These are phyloP conservation scores for Micropterix aruncella DNA, from an alignment of 2,888 invertebrate genomes.

Conservation along the genomic window DNA sequence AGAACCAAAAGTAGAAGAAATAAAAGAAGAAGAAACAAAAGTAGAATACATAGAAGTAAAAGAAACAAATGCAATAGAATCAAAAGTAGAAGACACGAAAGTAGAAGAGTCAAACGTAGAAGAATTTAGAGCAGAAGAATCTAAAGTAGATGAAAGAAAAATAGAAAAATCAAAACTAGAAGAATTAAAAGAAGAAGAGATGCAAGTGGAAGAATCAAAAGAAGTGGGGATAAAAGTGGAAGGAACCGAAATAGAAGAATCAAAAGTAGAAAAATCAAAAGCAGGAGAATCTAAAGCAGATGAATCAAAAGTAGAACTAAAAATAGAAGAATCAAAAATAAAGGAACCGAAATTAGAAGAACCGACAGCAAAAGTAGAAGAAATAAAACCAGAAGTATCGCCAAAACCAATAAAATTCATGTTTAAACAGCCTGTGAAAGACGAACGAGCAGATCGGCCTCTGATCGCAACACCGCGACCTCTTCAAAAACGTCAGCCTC, in stretches of 20 bases:
- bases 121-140: too few species aligned
- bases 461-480: slow-evolving; percentile 48
- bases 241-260: slow-evolving; percentile 3
- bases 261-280: not conserved
- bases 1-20: slow-evolving; percentile 13
- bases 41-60: slow-evolving; percentile 11
- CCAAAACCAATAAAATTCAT: slow-evolving; percentile 10
- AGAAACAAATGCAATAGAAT: slow-evolving; percentile 13
- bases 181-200: slow-evolving; percentile 9
- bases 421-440: slow-evolving; percentile 24
- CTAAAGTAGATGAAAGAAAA: slow-evolving; percentile 12
- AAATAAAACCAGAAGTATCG: slow-evolving; percentile 5
- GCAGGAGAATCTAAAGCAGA: not conserved
- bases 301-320: not conserved
- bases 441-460: slow-evolving; percentile 38
- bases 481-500: slow-evolving; percentile 36
- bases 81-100: slow-evolving; percentile 16
- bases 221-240: too few species aligned
- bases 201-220: slow-evolving; percentile 6
- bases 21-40: slow-evolving; percentile 13
- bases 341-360: not conserved
- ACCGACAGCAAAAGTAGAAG: not conserved
- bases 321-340: not conserved
- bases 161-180: slow-evolving; percentile 10
- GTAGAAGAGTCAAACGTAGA: slow-evolving; percentile 16